Evolutionary conservation across 2,888 invertebrate genomes (phyloP).

Genomic region (Lordiphosa fenestrarum): DNA sequence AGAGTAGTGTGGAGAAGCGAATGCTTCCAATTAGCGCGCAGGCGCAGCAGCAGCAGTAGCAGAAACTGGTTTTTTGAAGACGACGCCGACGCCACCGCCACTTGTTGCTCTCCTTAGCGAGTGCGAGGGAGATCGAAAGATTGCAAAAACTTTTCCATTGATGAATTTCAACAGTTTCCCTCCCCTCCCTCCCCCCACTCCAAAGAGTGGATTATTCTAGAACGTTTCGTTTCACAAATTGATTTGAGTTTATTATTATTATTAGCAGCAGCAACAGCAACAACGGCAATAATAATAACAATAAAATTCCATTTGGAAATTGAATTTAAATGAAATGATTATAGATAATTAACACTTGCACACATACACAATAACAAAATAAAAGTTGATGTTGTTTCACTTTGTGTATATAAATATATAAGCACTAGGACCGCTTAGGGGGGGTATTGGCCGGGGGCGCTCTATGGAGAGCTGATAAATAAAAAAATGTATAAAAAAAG

Average conservation of each 20-base stretch:
- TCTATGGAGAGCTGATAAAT: conserved; percentile 11
- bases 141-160: conserved; percentile 73
- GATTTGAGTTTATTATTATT: no score
- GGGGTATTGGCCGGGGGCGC: conserved; percentile 6
- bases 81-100: conserved; percentile 30
- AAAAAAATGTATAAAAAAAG: conserved; percentile 33
- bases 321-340: no score
- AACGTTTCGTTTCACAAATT: no score
- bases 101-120: conserved; percentile 26
- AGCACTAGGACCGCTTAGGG: no score
- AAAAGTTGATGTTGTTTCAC: conserved; percentile 6
- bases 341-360: conserved; percentile 13
- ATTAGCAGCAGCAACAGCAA: no score
- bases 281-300: no score
- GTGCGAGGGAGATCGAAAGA: conserved; percentile 45
- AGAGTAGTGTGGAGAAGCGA: conserved; percentile 10
- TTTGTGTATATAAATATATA: not conserved
- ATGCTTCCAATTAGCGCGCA: conserved; percentile 65
- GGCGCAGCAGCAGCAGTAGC: conserved; percentile 42
- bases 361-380: conserved; percentile 7
- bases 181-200: no score
- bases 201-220: no score
- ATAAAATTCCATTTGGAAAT: no score
- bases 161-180: conserved; percentile 51
- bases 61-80: conserved; percentile 63